These are phyloP conservation scores for Valencia hispanica DNA, from an alignment of 2,797 vertebrate genomes.

Conservation along the genomic window DNA sequence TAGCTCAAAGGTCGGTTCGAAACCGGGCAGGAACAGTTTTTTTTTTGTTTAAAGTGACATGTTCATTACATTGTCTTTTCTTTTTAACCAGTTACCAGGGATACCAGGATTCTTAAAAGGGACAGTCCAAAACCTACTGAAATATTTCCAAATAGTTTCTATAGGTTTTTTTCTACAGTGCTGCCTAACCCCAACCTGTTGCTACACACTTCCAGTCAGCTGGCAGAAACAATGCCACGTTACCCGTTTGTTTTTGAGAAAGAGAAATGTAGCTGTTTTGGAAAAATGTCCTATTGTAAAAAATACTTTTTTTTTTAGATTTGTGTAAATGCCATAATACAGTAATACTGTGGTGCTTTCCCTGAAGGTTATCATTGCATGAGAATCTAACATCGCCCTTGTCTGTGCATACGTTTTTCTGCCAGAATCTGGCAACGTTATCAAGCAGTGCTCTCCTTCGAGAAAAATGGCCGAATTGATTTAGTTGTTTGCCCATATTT, in stretches of 20 bases:
- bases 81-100: background rate
- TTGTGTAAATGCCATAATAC: background rate
- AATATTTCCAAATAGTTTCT: background rate
- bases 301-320: too few species aligned
- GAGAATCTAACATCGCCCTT: background rate
- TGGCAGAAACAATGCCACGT: background rate
- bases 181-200: background rate
- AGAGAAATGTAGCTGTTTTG: background rate
- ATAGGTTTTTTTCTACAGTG: background rate
- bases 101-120: background rate
- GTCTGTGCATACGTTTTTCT: background rate
- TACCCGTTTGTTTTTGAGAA: background rate
- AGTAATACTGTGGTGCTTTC: background rate
- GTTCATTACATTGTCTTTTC: background rate
- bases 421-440: background rate
- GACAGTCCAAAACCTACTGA: background rate
- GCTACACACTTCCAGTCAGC: background rate
- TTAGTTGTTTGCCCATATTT: conserved; percentile 22
- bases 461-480: background rate
- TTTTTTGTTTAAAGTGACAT: background rate
- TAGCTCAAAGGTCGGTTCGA: conserved; percentile 46
- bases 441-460: background rate
- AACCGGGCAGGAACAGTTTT: conserved; percentile 55
- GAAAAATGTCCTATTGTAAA: too few species aligned
- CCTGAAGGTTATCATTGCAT: background rate